Conservation (phyloP, 2,888 invertebrate genomes). For the Endotricha flammealis region DNA sequence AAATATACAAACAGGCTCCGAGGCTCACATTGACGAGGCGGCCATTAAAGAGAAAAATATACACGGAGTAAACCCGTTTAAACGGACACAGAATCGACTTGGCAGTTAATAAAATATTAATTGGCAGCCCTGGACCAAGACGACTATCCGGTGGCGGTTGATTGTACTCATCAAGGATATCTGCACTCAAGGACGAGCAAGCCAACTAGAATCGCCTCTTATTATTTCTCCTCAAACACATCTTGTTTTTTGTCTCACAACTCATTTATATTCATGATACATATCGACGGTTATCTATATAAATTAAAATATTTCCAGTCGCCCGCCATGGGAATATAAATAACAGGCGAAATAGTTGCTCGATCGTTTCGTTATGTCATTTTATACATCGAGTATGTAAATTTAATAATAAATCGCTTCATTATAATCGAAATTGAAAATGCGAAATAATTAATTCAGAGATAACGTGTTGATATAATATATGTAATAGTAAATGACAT, state of each 20-base stretch:
- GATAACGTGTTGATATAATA: no score
- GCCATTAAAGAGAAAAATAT: slow-evolving; percentile 4
- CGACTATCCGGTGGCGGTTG: slow-evolving; percentile 74
- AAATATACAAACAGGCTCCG: slow-evolving; percentile 3
- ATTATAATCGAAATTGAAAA: slow-evolving; percentile 8
- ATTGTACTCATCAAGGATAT: slow-evolving; percentile 79
- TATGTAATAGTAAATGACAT: no score
- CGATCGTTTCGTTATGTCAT: slow-evolving; percentile 24
- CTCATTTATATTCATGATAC: slow-evolving; percentile 76
- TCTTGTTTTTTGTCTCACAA: slow-evolving; percentile 66
- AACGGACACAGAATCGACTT: slow-evolving; percentile 30
- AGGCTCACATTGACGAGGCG: slow-evolving; percentile 6
- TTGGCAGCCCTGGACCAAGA: slow-evolving; percentile 66
- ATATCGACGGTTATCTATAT: slow-evolving; percentile 68
- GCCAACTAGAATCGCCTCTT: slow-evolving; percentile 68
- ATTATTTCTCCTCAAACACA: slow-evolving; percentile 71
- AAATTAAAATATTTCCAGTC: slow-evolving; percentile 63
- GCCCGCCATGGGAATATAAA: slow-evolving; percentile 42
- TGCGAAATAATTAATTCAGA: no score
- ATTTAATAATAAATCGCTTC: slow-evolving; percentile 3
- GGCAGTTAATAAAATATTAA: slow-evolving; percentile 51
- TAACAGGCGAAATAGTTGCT: slow-evolving; percentile 32
- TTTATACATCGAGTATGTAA: slow-evolving; percentile 5
- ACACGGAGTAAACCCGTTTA: slow-evolving; percentile 19
- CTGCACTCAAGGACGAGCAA: slow-evolving; percentile 71